Percentiles rank a stretch among this genome's conserved stretches.
These are phyloP conservation scores for Anthoscopus minutus DNA, from an alignment of 2,113 vertebrate genomes.

Conservation along the genomic window DNA sequence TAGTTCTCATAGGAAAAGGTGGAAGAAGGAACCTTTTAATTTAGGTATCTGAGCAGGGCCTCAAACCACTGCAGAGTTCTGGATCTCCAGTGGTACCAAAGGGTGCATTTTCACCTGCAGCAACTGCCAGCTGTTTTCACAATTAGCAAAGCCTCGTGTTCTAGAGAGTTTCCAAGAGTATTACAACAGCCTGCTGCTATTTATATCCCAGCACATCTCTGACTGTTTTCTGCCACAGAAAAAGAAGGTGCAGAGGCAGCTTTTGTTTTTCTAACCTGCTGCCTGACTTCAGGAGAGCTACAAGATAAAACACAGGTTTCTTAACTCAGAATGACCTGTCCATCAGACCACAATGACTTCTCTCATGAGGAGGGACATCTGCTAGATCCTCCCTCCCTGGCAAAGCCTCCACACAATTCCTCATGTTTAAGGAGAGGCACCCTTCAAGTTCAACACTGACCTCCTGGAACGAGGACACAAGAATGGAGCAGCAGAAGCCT, in stretches of 20 bases:
- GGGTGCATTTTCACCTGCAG: background rate
- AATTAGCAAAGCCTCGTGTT: background rate
- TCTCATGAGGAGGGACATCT: background rate
- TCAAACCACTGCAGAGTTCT: background rate
- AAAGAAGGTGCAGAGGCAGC: background rate
- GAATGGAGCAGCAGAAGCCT: background rate
- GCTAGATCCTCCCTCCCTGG: background rate
- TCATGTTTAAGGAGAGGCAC: background rate
- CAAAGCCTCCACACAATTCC: background rate
- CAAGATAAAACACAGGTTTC: background rate
- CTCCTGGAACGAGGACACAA: background rate
- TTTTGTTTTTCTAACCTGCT: background rate
- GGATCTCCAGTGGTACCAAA: background rate
- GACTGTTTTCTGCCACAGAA: background rate
- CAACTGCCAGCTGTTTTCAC: background rate
- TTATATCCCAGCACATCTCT: background rate
- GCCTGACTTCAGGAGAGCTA: background rate
- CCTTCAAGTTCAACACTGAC: background rate
- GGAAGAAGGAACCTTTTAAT: background rate
- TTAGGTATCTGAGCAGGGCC: background rate
- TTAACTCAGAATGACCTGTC: background rate
- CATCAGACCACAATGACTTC: background rate
- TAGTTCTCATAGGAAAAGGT: background rate
- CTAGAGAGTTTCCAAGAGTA: background rate
- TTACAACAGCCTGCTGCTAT: background rate